These are phyloP conservation scores for Picus viridis DNA, from an alignment of 2,797 vertebrate genomes.

Conservation along the genomic window DNA sequence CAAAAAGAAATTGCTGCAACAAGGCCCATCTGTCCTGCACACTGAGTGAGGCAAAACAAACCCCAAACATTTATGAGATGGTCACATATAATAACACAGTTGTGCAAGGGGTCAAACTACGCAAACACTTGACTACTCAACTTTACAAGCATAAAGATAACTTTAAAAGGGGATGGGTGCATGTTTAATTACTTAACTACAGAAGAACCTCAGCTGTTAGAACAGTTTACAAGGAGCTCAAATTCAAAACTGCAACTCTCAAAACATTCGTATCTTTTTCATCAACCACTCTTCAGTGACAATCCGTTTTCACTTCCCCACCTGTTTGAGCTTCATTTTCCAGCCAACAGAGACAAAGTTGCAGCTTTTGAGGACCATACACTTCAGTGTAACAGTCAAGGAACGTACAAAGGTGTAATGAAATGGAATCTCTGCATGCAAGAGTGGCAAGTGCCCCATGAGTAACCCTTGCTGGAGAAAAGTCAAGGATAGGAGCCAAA, in stretches of 20 bases:
- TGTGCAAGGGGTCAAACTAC: background rate
- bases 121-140: background rate
- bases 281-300: background rate
- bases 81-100: background rate
- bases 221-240: background rate
- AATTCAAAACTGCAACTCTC: background rate
- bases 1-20: background rate
- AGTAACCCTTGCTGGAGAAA: background rate
- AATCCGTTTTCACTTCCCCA: background rate
- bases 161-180: background rate
- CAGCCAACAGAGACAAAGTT: too few relatives aligned
- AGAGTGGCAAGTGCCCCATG: background rate
- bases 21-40: background rate
- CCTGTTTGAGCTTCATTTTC: background rate
- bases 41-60: background rate
- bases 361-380: background rate
- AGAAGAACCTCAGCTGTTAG: background rate
- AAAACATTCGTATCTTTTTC: background rate
- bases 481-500: background rate
- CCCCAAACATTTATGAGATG: background rate
- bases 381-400: background rate
- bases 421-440: background rate
- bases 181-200: background rate
- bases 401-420: background rate
- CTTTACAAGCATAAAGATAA: background rate